Evolutionary conservation across 1,140 invertebrate species (phyloP).

Genomic region (Pseudomyrmex flavicornis): DNA sequence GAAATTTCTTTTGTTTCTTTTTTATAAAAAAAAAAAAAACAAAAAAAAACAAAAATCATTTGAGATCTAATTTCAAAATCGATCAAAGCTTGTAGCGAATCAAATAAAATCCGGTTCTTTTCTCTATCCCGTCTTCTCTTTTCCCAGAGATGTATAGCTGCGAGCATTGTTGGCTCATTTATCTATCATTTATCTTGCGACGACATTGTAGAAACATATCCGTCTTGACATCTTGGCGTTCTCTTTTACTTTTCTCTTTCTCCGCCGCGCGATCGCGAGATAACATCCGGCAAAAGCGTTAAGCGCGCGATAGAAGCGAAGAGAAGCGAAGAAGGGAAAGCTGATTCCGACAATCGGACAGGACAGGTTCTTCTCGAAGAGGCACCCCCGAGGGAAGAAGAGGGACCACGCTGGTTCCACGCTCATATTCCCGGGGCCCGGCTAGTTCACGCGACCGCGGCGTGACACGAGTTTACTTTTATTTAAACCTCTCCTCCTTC

Average conservation of each 20-base stretch:
- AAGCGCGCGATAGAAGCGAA: slow-evolving; percentile 64
- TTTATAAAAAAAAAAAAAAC: no score
- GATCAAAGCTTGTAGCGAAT: background rate
- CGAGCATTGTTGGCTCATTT: slow-evolving; percentile 31
- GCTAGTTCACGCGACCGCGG: slow-evolving; percentile 59
- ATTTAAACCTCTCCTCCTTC: slow-evolving; percentile 82
- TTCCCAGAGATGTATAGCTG: background rate
- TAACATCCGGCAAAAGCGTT: slow-evolving; percentile 67
- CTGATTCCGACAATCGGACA: slow-evolving; percentile 42
- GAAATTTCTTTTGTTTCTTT: background rate
- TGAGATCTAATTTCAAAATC: slow-evolving; percentile 6
- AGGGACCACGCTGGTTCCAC: slow-evolving; percentile 18
- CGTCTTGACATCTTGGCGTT: slow-evolving; percentile 23
- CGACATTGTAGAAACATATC: slow-evolving; percentile 44
- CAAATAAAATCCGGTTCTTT: background rate
- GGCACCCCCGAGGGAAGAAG: slow-evolving; percentile 35
- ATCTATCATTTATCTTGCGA: slow-evolving; percentile 51
- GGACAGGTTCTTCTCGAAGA: slow-evolving; percentile 49
- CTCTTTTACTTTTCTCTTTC: slow-evolving; percentile 9
- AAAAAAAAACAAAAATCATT: no score
- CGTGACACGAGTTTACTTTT: slow-evolving; percentile 85
- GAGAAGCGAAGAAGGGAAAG: slow-evolving; percentile 54
- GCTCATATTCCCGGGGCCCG: slow-evolving; percentile 45
- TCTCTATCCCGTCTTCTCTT: background rate
- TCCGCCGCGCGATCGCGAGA: slow-evolving; percentile 63